Evolutionary conservation across 2,888 invertebrate genomes (phyloP).

Genomic region (Nebria salina): DNA sequence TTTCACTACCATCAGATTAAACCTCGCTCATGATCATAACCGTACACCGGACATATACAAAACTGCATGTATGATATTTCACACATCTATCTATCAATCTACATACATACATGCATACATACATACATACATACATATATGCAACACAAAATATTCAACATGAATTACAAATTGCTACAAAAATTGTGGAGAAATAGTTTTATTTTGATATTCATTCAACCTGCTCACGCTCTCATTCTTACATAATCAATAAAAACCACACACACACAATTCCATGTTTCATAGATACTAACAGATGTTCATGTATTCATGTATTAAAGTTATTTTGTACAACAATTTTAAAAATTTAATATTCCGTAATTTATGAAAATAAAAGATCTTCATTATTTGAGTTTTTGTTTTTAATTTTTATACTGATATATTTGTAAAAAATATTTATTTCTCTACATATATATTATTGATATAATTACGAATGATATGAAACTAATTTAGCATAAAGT

Average conservation of each 20-base stretch:
- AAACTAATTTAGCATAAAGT: too few relatives aligned
- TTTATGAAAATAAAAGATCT: too few relatives aligned
- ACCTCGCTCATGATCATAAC: conserved; percentile 8
- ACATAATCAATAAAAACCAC: not conserved
- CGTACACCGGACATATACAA: conserved; percentile 8
- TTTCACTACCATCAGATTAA: conserved; percentile 39
- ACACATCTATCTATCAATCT: conserved; percentile 11
- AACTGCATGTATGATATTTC: not conserved
- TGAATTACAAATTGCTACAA: conserved; percentile 3
- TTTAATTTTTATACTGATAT: too few relatives aligned
- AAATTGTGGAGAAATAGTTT: not conserved
- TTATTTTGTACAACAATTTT: too few relatives aligned
- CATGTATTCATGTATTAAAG: too few relatives aligned
- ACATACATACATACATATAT: not conserved
- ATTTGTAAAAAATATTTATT: too few relatives aligned
- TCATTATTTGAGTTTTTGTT: too few relatives aligned
- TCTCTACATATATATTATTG: too few relatives aligned
- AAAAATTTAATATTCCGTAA: too few relatives aligned
- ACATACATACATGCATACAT: not conserved
- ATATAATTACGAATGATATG: too few relatives aligned
- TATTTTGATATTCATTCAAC: not conserved
- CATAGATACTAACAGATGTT: too few relatives aligned
- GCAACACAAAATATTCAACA: not conserved
- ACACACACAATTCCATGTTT: not conserved
- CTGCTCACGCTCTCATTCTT: not conserved